phyloP scores from a whole-genome alignment of 2,888 invertebrate species.

The Pogonocherus hispidulus region DNA sequence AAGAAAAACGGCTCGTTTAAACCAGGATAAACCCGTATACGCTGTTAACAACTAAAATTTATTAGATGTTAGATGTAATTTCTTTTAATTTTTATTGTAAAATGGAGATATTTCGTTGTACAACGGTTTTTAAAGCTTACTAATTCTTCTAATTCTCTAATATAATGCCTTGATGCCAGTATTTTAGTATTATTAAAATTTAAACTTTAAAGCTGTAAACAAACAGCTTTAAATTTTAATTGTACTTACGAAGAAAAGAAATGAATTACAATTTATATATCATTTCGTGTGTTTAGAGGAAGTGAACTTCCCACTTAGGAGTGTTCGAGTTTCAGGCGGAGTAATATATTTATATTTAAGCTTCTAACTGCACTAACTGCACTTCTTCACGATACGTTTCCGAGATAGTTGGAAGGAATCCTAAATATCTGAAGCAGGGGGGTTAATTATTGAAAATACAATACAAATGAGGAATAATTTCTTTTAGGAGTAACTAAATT shows the following conservation, averaged over 20 bases:
- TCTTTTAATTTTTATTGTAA: background rate
- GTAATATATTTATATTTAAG: background rate
- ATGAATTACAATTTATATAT: background rate
- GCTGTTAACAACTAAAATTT: background rate
- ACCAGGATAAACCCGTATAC: background rate
- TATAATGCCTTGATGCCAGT: too few relatives aligned
- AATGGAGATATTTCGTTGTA: background rate
- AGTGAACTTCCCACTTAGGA: background rate
- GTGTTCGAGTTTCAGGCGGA: background rate
- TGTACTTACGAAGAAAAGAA: background rate
- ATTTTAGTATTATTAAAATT: too few relatives aligned
- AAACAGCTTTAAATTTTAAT: background rate
- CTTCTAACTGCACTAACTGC: background rate
- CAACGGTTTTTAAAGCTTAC: background rate
- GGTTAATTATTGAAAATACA: too few relatives aligned
- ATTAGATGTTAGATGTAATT: background rate
- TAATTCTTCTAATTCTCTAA: too few relatives aligned
- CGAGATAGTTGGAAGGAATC: background rate
- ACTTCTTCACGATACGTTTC: background rate
- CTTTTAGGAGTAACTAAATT: too few relatives aligned
- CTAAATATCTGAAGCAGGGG: background rate
- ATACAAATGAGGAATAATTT: too few relatives aligned
- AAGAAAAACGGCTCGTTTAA: background rate
- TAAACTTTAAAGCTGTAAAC: too few relatives aligned
- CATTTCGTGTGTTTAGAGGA: background rate